phyloP scores from a whole-genome alignment of 2,888 invertebrate species.

The Timema cristinae region DNA sequence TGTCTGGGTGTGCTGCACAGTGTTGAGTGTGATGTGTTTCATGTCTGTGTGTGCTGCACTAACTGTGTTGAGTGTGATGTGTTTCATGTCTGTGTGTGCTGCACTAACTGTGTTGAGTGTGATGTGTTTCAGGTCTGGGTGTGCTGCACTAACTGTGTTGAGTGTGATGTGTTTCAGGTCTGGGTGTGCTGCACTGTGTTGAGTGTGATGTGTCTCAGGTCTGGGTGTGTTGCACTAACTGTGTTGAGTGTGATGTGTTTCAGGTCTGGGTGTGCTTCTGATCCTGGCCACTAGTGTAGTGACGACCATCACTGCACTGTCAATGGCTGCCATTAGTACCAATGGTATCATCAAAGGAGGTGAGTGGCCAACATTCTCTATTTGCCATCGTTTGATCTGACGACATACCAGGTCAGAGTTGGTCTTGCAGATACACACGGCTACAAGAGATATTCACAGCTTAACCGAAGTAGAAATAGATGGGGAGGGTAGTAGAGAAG shows the following conservation, averaged over 20 bases:
- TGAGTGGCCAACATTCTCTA: constrained; percentile 42
- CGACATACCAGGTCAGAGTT: no score
- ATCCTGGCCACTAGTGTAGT: constrained; percentile 79
- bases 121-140: constrained; percentile 66
- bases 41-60: constrained; percentile 70
- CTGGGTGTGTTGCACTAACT: constrained; percentile 63
- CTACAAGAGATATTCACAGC: no score
- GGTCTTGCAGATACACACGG: no score
- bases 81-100: constrained; percentile 66
- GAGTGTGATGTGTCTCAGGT: no score
- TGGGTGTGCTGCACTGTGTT: constrained; percentile 68
- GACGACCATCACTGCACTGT: constrained; percentile 87
- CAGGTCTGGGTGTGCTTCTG: constrained; percentile 71
- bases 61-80: no score
- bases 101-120: no score
- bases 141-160: no score
- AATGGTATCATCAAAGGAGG: constrained; percentile 98
- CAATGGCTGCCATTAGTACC: constrained; percentile 97
- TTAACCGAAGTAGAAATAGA: no score
- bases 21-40: no score
- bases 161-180: constrained; percentile 62
- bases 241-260: constrained; percentile 35
- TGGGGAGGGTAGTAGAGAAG: no score
- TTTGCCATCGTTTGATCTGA: no score
- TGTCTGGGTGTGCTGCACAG: no score